phyloP scores from a whole-genome alignment of 2,113 vertebrate genomes.

The Thalassoma bifasciatum region DNA sequence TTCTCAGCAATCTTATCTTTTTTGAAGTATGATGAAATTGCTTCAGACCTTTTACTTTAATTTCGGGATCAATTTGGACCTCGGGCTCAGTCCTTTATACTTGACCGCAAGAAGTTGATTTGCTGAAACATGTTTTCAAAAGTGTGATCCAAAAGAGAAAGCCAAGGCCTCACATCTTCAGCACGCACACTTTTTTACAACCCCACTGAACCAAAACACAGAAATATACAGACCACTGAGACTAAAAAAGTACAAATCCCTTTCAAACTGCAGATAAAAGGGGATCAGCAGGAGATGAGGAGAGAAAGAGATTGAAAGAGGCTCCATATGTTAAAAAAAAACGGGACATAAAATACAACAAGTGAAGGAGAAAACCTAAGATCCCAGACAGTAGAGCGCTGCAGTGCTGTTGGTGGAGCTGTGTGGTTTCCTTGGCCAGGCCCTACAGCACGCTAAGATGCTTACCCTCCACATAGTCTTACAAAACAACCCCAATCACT shows the following conservation, averaged over 20 bases:
- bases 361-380: constrained; percentile 30
- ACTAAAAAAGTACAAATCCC: constrained; percentile 37
- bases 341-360: constrained; percentile 24
- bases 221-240: constrained; percentile 35
- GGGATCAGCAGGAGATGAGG: constrained; percentile 22
- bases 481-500: constrained; percentile 79
- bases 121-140: constrained; percentile 29
- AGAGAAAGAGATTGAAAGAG: constrained; percentile 39
- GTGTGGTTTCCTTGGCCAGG: constrained; percentile 74
- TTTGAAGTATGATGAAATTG: constrained; percentile 26
- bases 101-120: constrained; percentile 37
- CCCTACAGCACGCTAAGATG: constrained; percentile 73
- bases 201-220: constrained; percentile 42
- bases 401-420: constrained; percentile 57
- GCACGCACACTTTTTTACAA: constrained; percentile 55
- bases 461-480: constrained; percentile 75
- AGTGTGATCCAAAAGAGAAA: constrained; percentile 53
- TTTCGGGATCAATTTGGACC: constrained; percentile 35
- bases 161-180: constrained; percentile 52
- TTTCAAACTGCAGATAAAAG: constrained; percentile 54
- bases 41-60: constrained; percentile 25
- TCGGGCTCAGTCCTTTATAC: constrained; percentile 12
- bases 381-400: constrained; percentile 42
- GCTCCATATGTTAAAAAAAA: constrained; percentile 7
- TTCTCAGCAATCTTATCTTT: constrained; percentile 14